Evolutionary conservation across 2,797 vertebrate species (phyloP).

Genomic region (Margarornis squamiger): DNA sequence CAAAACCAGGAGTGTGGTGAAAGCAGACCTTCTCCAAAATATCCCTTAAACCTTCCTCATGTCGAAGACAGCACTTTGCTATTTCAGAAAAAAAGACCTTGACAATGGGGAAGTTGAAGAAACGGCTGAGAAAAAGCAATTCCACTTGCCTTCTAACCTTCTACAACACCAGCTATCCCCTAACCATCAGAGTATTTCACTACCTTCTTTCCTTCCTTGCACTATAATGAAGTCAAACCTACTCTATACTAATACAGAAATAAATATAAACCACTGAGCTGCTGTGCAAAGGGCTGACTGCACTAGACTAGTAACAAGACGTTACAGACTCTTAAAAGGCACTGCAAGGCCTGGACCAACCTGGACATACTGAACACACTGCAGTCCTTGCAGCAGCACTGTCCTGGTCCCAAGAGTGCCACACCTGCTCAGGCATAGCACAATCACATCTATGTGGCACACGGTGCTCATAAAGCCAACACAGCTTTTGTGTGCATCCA

Average conservation of each 20-base stretch:
- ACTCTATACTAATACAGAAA: neutral
- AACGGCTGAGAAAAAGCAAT: neutral
- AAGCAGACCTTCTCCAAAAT: neutral
- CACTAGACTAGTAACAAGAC: neutral
- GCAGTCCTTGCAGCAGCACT: neutral
- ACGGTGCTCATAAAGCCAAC: neutral
- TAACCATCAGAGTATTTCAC: neutral
- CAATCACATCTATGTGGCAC: neutral
- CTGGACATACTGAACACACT: neutral
- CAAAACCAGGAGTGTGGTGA: neutral
- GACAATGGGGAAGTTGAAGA: neutral
- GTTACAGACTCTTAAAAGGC: neutral
- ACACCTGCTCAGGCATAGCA: neutral
- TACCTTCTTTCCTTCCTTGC: neutral
- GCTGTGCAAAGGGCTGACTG: neutral
- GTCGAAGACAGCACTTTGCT: neutral
- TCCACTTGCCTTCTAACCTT: neutral
- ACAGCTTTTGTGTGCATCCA: neutral
- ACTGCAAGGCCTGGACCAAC: neutral
- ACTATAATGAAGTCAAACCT: neutral
- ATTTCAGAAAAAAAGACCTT: neutral
- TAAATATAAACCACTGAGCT: neutral
- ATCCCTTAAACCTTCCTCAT: neutral
- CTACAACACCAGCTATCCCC: neutral
- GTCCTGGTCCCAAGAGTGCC: neutral